Evolutionary conservation across 37 sponge, comb jelly and placozoan species (phyloP), one percentile per base, ranked within the genome.

Genomic region (Beroe ovata): DNA sequence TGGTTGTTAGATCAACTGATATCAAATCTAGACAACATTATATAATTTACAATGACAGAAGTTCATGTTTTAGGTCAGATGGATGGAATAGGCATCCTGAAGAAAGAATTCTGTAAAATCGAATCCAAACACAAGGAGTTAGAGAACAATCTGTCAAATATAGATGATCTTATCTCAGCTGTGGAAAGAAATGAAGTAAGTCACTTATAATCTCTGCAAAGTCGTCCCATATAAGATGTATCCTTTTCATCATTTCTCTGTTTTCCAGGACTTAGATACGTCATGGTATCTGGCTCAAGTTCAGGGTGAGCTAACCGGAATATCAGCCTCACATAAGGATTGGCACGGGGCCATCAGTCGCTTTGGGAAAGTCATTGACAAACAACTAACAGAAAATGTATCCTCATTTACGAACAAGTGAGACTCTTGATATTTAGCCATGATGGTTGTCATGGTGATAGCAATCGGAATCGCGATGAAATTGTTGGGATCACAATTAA

Each of bases 331-430:
- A 41, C 84, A 77, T 54, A 77, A 77, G 22, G 84, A 77, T 29
- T 77, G 84, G 84, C 84, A 77, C 21, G 84, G 84, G 1, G 26
- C 84, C 54, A 77, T 77, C 54, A 77, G 84, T 40, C 41, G 84
- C 41, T 77, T 77, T 20, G 84, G 84, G 28, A 77, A 77, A 42
- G 41, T 42, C n/a, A 77, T 77, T n/a, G 84, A 77, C 25, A 77
- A 77, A 41, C 84, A 77, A 42, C 42, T 77, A 4, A 77, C 84
- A n/a, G 84, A 77, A 36, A 77, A 77, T 40, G 84, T 77, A 25
- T 39, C 84, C 0, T 77, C 33, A 30, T 77, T 77, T 19, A 77
- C 84, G 11, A 77, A 77, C 84, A 39, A 36, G 84, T 69, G 11
- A 36, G n/a, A n/a, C n/a, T n/a, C n/a, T n/a, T n/a, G n/a, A n/a